These are phyloP conservation scores for Zophobas morio DNA, from an alignment of 1,140 invertebrate species.

Conservation along the genomic window DNA sequence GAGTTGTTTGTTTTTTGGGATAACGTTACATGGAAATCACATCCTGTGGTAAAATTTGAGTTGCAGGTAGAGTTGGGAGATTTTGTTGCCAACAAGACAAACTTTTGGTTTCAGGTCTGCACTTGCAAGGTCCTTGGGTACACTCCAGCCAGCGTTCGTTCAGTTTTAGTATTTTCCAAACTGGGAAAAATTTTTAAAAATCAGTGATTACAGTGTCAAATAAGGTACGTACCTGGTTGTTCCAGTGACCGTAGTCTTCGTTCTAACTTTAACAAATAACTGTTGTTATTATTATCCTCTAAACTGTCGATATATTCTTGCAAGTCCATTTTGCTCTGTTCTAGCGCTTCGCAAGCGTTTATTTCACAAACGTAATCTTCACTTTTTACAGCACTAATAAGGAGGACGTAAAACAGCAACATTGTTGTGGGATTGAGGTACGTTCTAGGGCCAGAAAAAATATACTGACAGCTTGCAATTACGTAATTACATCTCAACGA, in stretches of 20 bases:
- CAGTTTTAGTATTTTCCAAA: slow-evolving; percentile 77
- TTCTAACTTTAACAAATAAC: slow-evolving; percentile 70
- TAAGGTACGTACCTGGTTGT: slow-evolving; percentile 73
- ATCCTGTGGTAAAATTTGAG: slow-evolving; percentile 80
- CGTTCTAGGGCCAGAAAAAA: slow-evolving; percentile 16
- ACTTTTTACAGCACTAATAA: slow-evolving; percentile 10
- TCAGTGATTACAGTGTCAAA: neutral
- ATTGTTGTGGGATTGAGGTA: slow-evolving; percentile 6
- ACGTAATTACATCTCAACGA: slow-evolving; percentile 30
- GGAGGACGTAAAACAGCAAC: neutral
- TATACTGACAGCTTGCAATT: slow-evolving; percentile 17
- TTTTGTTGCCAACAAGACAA: slow-evolving; percentile 82
- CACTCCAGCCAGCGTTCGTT: slow-evolving; percentile 81
- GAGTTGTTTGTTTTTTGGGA: neutral
- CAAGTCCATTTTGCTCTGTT: slow-evolving; percentile 56
- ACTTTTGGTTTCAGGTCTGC: slow-evolving; percentile 75
- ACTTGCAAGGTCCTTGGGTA: slow-evolving; percentile 78
- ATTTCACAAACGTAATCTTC: slow-evolving; percentile 56
- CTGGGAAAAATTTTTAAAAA: slow-evolving; percentile 63
- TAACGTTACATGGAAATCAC: slow-evolving; percentile 76
- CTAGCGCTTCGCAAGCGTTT: slow-evolving; percentile 58
- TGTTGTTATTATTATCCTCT: slow-evolving; percentile 56
- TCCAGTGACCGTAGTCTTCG: slow-evolving; percentile 80
- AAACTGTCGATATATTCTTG: slow-evolving; percentile 58
- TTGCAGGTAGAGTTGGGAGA: slow-evolving; percentile 74